Base-by-base conservation (phyloP, 2,888 invertebrate species). In the Eumerus sabulonum region DNA sequence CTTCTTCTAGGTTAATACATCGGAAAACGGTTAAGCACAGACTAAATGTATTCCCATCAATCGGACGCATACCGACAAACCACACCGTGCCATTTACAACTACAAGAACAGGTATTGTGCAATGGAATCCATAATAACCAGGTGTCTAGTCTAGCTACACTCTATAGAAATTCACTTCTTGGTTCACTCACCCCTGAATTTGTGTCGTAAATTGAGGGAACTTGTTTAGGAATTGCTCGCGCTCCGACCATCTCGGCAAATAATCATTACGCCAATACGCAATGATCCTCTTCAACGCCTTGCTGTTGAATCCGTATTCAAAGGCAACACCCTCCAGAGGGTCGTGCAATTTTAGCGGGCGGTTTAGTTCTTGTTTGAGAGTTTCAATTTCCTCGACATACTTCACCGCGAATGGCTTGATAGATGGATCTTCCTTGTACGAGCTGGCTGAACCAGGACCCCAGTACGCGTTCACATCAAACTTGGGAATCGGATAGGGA, bases 261-360 rank as follows among this genome's bases (percentile, higher is more conserved):
- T 95, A 97, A 36, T 91, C 91, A 40, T 92, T 92, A 11, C 91
- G 91, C 98, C 98, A 98, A 86, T 94, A 94, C 48, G 93, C 91
- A 0, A 95, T 86, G 7, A 97, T 90, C 82, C 91, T 90, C 11
- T 91, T 89, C 3, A 96, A 87, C 77, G 92, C 92, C 42, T 92
- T 90, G 0, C 93, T 89, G 85, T 95, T 94, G 86, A 97, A 93
- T 1, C 98, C 98, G 85, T 96, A 96, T 71, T 93, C 91, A 88
- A 96, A 97, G 5, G 91, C 92, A 0, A 90, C 88, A 53, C 91
- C 92, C 86, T 95, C 93, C 51, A 95, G 85, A 0, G 95, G 93
- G 11, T 90, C 90, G 0, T 89, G 87, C 2, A 91, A 89, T 1
- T 90, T 86, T 9, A 90, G 89, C 14, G 91, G 90, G 54, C 89